Evolutionary conservation across 2,113 vertebrate species (phyloP).

Genomic region (Festucalex cinctus): DNA sequence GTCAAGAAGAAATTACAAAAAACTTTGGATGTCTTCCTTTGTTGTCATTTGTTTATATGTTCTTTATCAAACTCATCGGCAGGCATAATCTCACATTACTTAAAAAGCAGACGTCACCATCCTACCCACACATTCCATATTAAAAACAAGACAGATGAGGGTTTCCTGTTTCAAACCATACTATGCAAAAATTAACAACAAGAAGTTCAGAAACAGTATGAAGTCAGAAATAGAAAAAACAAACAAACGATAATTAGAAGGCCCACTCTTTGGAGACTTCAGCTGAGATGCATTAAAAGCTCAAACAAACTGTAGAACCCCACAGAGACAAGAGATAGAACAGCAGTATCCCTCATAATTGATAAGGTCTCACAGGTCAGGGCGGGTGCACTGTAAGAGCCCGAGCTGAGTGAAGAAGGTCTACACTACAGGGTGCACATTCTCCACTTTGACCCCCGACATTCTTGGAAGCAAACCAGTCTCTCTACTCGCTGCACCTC

Average conservation of each 20-base stretch:
- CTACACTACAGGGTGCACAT: constrained; percentile 54
- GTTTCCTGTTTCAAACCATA: not conserved
- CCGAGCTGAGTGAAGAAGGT: constrained; percentile 31
- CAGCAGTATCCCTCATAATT: constrained; percentile 15
- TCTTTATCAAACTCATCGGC: not conserved
- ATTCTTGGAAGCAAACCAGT: constrained; percentile 56
- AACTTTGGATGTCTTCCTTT: not conserved
- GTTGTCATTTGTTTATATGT: not conserved
- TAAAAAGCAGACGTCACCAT: not conserved
- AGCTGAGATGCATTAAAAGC: constrained; percentile 41
- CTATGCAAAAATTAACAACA: constrained; percentile 10
- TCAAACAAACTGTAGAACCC: constrained; percentile 32
- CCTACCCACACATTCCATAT: not conserved
- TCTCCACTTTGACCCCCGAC: constrained; percentile 47
- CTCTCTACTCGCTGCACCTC: constrained; percentile 44
- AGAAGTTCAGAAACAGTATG: constrained; percentile 31
- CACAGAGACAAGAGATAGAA: constrained; percentile 38
- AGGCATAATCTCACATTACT: not conserved
- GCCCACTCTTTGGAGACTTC: constrained; percentile 25
- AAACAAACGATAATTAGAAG: constrained; percentile 42
- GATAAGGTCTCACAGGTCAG: constrained; percentile 25
- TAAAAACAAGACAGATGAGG: not conserved
- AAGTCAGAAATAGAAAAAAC: constrained; percentile 45
- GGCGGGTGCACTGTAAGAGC: constrained; percentile 42
- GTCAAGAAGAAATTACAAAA: not conserved